phyloP scores from a whole-genome alignment of 92 coral and sea anemone species.

The Siderastrea radians region DNA sequence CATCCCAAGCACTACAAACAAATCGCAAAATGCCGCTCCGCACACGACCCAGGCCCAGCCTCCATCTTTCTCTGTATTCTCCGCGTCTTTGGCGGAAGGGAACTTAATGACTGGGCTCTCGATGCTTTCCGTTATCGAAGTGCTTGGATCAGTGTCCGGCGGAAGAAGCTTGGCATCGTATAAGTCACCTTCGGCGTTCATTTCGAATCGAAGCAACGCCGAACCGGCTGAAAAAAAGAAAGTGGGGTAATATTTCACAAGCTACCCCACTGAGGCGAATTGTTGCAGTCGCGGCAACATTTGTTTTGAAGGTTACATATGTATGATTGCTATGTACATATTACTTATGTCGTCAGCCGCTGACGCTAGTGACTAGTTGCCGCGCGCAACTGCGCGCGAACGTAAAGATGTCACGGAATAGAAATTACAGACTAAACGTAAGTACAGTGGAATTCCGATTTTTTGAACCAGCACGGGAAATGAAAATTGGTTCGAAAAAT shows the following conservation, averaged over 20 bases:
- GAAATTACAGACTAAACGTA: too few species aligned
- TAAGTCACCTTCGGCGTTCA: conserved; percentile 31
- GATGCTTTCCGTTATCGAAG: conserved; percentile 5
- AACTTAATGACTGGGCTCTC: conserved; percentile 11
- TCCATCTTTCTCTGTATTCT: conserved; percentile 71
- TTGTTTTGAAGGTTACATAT: too few species aligned
- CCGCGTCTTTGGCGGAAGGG: conserved; percentile 46
- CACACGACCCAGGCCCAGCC: conserved; percentile 97
- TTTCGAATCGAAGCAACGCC: not conserved
- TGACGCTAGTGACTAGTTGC: too few species aligned
- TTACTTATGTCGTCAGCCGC: too few species aligned
- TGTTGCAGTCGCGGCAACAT: too few species aligned
- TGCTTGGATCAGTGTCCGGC: not conserved
- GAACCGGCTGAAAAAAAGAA: not conserved
- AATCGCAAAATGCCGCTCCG: conserved; percentile 90
- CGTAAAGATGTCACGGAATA: too few species aligned
- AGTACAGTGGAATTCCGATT: too few species aligned
- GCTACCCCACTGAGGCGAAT: not conserved
- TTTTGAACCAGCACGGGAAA: too few species aligned
- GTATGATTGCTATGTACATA: too few species aligned
- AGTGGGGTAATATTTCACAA: not conserved
- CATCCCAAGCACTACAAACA: conserved; percentile 91
- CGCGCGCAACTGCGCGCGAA: too few species aligned
- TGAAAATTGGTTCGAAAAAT: too few species aligned
- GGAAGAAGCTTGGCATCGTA: not conserved